Evolutionary conservation across 2,888 invertebrate genomes (phyloP).

Genomic region (Ichneumoninae sp.): DNA sequence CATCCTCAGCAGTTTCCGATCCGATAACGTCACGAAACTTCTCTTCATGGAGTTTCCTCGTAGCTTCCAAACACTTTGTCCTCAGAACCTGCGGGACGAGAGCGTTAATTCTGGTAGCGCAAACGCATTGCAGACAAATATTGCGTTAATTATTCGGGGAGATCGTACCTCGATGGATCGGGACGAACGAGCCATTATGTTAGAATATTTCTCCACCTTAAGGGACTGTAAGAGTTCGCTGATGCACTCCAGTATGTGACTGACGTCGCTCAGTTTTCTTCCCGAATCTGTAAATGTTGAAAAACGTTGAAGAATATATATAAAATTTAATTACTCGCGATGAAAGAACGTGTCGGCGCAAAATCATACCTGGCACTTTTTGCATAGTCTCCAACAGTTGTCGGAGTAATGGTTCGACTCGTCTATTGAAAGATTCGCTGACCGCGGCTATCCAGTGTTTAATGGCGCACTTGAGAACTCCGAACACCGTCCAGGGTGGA

Average conservation of each 20-base stretch:
- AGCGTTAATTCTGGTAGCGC: background rate
- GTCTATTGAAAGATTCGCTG: slow-evolving; percentile 77
- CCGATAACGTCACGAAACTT: slow-evolving; percentile 73
- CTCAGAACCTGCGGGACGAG: slow-evolving; percentile 71
- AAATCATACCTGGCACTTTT: slow-evolving; percentile 70
- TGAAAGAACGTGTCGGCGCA: background rate
- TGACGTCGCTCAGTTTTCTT: slow-evolving; percentile 74
- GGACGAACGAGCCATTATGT: slow-evolving; percentile 66
- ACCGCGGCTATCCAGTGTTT: slow-evolving; percentile 83
- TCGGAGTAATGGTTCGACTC: slow-evolving; percentile 72
- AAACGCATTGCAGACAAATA: background rate
- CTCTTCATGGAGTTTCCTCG: slow-evolving; percentile 66
- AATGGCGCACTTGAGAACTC: slow-evolving; percentile 79
- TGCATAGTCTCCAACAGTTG: slow-evolving; percentile 72
- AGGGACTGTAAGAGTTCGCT: slow-evolving; percentile 77
- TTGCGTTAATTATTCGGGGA: background rate
- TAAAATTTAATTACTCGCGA: background rate
- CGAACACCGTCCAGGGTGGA: slow-evolving; percentile 80
- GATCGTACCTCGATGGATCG: slow-evolving; percentile 66
- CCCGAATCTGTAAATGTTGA: slow-evolving; percentile 68
- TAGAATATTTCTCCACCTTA: slow-evolving; percentile 72
- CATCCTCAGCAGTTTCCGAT: slow-evolving; percentile 59
- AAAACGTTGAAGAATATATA: slow-evolving; percentile 2
- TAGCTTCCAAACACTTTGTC: slow-evolving; percentile 69
- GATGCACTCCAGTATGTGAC: slow-evolving; percentile 74